Base-by-base conservation (phyloP, 2,113 vertebrate genomes). In the Myotis lucifugus region DNA sequence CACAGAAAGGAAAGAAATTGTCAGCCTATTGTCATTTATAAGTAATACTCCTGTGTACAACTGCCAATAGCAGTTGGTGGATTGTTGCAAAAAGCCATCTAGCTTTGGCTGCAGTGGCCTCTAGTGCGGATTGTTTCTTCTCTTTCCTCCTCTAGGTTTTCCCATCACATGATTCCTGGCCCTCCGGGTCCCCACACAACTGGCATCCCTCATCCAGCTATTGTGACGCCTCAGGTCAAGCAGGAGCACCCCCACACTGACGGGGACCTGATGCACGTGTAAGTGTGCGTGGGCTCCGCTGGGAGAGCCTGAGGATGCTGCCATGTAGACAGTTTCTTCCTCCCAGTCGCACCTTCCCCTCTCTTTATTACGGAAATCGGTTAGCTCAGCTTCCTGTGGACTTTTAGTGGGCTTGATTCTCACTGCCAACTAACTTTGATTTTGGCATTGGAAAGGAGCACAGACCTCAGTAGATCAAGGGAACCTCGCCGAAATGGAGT, bases 181-280 rank as follows among this genome's bases (percentile, higher is more conserved):
- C 99, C 99, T 97, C 99, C 99, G 13, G 99, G 99, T 88, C 99
- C 99, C 93, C 99, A 99, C 93, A 98, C 99, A 98, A 99, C 99
- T 97, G 99, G 99, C 98, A 99, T 99, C 98, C 99, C 99, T 98
- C 99, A 99, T 95, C 99, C 99, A 48, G 99, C 99, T 95, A 99
- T 99, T 93, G 99, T 99, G 98, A 99, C 99, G 91, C 99, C 99
- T 98, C 99, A 99, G 98, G 99, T 99, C 98, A 99, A 99, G 97
- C 99, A 99, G 88, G 99, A 99, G 95, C 99, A 99, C 64, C 98
- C 99, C 56, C 99, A 99, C 97, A 97, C 97, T 0, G 99, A 99
- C 98, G 99, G 98, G 3, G 99, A 99, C 98, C 98, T 99, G 98
- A 99, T 99, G 99, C 99, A 99, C 97, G 99, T 99, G 99, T 99